Base-by-base conservation (phyloP, 1,140 invertebrate genomes). In the Pachypsylla venusta region DNA sequence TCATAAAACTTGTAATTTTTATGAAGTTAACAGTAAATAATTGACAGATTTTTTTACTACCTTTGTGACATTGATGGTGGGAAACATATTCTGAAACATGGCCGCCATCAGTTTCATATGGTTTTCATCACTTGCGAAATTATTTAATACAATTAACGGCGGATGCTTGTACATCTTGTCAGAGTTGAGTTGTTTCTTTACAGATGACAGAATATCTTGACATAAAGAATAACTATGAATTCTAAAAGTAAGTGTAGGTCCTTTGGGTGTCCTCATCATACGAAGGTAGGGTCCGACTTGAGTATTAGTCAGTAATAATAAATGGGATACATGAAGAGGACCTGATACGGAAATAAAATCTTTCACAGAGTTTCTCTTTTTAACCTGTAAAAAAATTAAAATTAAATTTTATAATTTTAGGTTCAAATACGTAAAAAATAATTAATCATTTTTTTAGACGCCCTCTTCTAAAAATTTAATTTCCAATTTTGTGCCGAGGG, bases 1-100 rank as follows among this genome's bases (percentile, higher is more conserved):
- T n/a, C n/a, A n/a, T n/a, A n/a, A n/a, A n/a, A n/a, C n/a, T n/a
- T n/a, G n/a, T n/a, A n/a, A n/a, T n/a, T n/a, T n/a, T n/a, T n/a
- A n/a, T n/a, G n/a, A n/a, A n/a, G n/a, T n/a, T n/a, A n/a, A n/a
- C n/a, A n/a, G n/a, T n/a, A n/a, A n/a, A n/a, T n/a, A n/a, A n/a
- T n/a, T n/a, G n/a, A n/a, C n/a, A n/a, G n/a, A n/a, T n/a, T n/a
- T n/a, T n/a, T n/a, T n/a, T n/a, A 48, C 61, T 62, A 76, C 84
- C 66, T 77, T 91, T 25, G 88, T 88, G 56, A 98, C 79, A 74
- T 98, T 98, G 53, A 98, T 93, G 0, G 89, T 85, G 0, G 95
- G 96, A 72, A 98, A 98, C 91, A 98, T 94, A 69, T 97, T 97
- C 76, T 98, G 93, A 69, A 98, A 96, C 76, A 90, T 95, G 3